Base-by-base conservation (phyloP, 2,888 invertebrate species). In the Alitta virens region DNA sequence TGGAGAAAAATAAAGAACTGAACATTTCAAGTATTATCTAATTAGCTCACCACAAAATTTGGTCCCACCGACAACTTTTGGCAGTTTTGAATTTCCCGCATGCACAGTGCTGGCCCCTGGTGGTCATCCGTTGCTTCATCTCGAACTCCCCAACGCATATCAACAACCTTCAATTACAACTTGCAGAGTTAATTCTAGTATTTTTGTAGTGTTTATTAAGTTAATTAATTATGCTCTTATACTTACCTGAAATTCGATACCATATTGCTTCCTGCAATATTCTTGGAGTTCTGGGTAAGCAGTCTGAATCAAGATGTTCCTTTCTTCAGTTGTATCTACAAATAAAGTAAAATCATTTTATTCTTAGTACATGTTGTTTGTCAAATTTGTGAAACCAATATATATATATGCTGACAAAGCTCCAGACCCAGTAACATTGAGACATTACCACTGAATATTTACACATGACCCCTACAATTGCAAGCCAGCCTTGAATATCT, bases 171-270 rank as follows among this genome's bases (percentile, higher is more conserved):
- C 16, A 12, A 57, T 16, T n/a, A 18, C 5, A 46, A 46, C 3
- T 46, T n/a, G n/a, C n/a, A n/a, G n/a, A n/a, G n/a, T n/a, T n/a
- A n/a, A n/a, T n/a, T n/a, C n/a, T n/a, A n/a, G n/a, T n/a, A n/a
- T n/a, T n/a, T n/a, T n/a, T n/a, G n/a, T n/a, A n/a, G n/a, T n/a
- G n/a, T n/a, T 40, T 16, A 40, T 12, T 16, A 40, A 40, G 40
- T 40, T 12, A 40, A 12, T 40, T 9, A 40, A 40, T 40, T 12
- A 40, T 40, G 40, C 9, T n/a, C n/a, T 40, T 53, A 40, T 16
- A n/a, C 53, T 64, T 67, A 79, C 78, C 73, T 78, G 78, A 59
- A 79, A 78, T 49, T 79, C 78, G 25, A 78, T 66, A 7, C 78
- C 77, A 66, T 77, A 75, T 60, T 68, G 70, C 33, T 75, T 68